phyloP scores from a whole-genome alignment of 2,888 invertebrate species.

The Microplitis deprimator region DNA sequence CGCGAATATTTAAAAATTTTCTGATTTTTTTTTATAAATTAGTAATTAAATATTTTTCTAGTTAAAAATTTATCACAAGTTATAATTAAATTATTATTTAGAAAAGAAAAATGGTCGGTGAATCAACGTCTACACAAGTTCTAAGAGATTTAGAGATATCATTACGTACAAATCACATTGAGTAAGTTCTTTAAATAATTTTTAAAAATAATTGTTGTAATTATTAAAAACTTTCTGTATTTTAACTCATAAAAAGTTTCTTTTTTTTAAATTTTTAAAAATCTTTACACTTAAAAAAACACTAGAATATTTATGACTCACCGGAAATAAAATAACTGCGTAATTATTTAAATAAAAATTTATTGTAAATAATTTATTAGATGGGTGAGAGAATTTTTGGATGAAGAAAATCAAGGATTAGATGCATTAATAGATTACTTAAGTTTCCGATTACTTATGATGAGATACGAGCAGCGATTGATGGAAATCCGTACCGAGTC shows the following conservation, averaged over 20 bases:
- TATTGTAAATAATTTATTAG: slow-evolving; percentile 73
- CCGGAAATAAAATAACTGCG: background rate
- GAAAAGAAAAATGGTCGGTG: slow-evolving; percentile 97
- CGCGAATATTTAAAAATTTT: background rate
- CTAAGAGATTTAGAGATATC: slow-evolving; percentile 98
- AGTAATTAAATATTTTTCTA: background rate
- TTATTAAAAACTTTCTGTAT: no score
- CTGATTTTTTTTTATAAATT: background rate
- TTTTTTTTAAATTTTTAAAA: no score
- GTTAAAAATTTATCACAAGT: background rate
- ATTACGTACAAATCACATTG: slow-evolving; percentile 97
- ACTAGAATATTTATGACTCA: background rate
- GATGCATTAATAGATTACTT: slow-evolving; percentile 98
- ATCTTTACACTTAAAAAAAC: no score
- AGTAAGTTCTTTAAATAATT: slow-evolving; percentile 77
- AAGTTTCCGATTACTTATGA: slow-evolving; percentile 93
- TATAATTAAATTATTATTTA: slow-evolving; percentile 76
- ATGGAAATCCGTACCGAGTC: slow-evolving; percentile 83
- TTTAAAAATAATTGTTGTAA: no score
- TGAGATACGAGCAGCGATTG: slow-evolving; percentile 90
- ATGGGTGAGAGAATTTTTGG: slow-evolving; percentile 98
- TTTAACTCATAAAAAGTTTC: no score
- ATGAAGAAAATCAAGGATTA: slow-evolving; percentile 95
- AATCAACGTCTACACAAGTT: slow-evolving; percentile 98
- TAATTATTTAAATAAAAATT: background rate